Conservation (phyloP, 2,888 invertebrate species). For the Callyntrura sp. region DNA sequence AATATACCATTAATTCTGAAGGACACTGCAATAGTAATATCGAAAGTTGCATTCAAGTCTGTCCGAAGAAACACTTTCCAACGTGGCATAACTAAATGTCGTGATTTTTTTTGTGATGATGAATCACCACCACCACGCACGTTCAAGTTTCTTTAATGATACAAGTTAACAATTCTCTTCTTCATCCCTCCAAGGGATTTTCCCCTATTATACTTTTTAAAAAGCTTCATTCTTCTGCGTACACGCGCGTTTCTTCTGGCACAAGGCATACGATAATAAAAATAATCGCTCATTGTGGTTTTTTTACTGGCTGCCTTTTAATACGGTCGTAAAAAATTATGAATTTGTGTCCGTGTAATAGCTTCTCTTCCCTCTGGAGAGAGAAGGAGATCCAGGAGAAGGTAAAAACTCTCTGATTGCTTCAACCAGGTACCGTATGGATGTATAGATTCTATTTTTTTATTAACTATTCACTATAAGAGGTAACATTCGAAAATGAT, state of each 20-base stretch:
- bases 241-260: slow-evolving; percentile 69
- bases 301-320: slow-evolving; percentile 50
- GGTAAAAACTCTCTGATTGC: slow-evolving; percentile 40
- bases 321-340: slow-evolving; percentile 60
- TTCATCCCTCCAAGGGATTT: slow-evolving; percentile 31
- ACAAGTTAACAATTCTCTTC: not conserved
- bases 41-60: no score
- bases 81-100: no score
- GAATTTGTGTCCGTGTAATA: slow-evolving; percentile 70
- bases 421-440: slow-evolving; percentile 44
- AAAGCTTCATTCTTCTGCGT: slow-evolving; percentile 35
- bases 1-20: no score
- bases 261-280: slow-evolving; percentile 66
- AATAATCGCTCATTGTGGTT: slow-evolving; percentile 63
- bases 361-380: slow-evolving; percentile 47
- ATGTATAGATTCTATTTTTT: slow-evolving; percentile 47
- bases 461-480: slow-evolving; percentile 33
- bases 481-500: slow-evolving; percentile 31
- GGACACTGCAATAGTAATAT: no score
- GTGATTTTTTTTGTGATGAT: no score
- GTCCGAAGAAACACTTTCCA: no score
- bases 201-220: not conserved
- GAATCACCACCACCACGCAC: no score
- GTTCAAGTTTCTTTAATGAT: no score
- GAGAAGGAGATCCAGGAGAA: slow-evolving; percentile 11